These are phyloP conservation scores for Mastomys coucha DNA, from an alignment of 2,113 vertebrate species.

Conservation along the genomic window DNA sequence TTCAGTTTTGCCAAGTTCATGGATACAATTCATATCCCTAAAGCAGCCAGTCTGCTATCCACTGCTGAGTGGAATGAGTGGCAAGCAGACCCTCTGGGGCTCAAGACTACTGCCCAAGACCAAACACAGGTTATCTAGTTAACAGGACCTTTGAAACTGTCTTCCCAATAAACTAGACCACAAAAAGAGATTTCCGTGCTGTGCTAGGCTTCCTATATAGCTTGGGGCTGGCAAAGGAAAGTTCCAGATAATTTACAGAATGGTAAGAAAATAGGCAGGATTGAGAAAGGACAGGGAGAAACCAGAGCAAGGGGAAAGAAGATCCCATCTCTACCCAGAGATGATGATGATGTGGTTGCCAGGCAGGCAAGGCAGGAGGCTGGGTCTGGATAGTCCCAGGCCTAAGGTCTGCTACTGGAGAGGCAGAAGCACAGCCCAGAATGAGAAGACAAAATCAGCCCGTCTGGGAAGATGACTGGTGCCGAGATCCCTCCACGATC, in stretches of 20 bases:
- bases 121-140: background rate
- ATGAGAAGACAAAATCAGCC: background rate
- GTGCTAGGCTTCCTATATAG: background rate
- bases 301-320: background rate
- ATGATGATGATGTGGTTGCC: background rate
- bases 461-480: background rate
- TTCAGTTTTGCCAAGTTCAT: constrained; percentile 72
- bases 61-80: accelerated
- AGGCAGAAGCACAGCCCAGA: background rate
- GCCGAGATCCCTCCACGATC: background rate
- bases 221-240: background rate
- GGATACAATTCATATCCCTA: constrained; percentile 53
- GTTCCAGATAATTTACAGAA: constrained; percentile 32
- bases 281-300: background rate
- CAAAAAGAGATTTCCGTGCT: background rate
- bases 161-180: constrained; percentile 6
- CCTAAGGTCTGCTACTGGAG: background rate
- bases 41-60: background rate
- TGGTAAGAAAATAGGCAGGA: constrained; percentile 44
- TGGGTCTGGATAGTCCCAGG: background rate
- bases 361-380: background rate
- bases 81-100: background rate
- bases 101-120: background rate
- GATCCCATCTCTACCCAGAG: background rate
- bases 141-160: background rate